Base-by-base conservation (phyloP, 2,888 invertebrate species). In the Perithous albicinctus region DNA sequence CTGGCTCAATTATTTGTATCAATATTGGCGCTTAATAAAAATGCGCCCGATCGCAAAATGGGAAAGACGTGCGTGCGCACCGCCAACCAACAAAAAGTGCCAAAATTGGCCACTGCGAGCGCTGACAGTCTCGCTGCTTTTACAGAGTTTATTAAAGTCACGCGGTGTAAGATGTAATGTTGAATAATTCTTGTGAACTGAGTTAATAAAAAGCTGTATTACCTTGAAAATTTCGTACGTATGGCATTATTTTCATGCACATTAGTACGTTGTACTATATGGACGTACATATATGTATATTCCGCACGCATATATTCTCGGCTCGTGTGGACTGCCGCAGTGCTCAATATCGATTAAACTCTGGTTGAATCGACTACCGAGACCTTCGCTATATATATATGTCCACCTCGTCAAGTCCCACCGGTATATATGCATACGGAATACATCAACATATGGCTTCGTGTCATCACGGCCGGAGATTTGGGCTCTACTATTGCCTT, bases 281-380 rank as follows among this genome's bases (percentile, higher is more conserved):
- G 12, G 0, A 12, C 12, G 29, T 63, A 20, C 8, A 63, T 48
- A 5, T 32, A 32, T 32, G 32, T 5, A 59, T 35, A 15, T 59
- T 10, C 12, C 35, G 35, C 35, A 48, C 48, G 46, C 18, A 66
- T 20, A 18, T 26, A 10, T n/a, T n/a, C 66, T 26, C 46, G 46
- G 20, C 29, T 66, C 29, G 48, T 29, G 66, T 66, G 46, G 18
- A 48, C 32, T 66, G 66, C 46, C 66, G 46, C 66, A 66, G 32
- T 66, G 66, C 66, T 48, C 46, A 66, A 66, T 66, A 66, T 66
- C 66, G 66, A 66, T 66, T 32, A 66, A 66, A 48, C 46, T 43
- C 46, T 48, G 46, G 15, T 66, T 26, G 46, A 66, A 66, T 66
- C 48, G 66, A 48, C 66, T 29, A 29, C 35, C n/a, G 46, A 48